Percentiles rank a stretch among this genome's conserved stretches.
Conservation (phyloP, 1,140 invertebrate species). For the Lordiphosa stackelbergi region DNA sequence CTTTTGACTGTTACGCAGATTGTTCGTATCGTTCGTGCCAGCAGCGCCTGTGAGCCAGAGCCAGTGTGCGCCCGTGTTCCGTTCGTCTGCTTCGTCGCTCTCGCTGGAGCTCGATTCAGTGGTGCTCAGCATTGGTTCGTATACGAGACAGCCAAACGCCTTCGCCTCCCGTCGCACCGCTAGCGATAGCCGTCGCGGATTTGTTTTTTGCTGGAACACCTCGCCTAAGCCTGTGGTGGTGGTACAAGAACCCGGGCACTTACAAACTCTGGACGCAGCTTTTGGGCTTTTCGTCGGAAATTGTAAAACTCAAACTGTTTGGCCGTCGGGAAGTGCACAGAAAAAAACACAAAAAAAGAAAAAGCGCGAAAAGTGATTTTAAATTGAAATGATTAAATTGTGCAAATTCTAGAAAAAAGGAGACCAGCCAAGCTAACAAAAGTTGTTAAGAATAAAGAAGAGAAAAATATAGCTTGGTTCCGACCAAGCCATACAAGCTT, state of each 20-base stretch:
- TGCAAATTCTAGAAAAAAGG: too few relatives aligned
- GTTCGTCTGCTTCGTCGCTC: slow-evolving; percentile 23
- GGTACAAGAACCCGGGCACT: too few relatives aligned
- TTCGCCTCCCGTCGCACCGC: slow-evolving; percentile 6
- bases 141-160: slow-evolving; percentile 2
- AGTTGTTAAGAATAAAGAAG: not conserved
- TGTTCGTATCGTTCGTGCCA: slow-evolving; percentile 67
- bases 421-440: not conserved
- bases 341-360: not conserved
- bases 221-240: slow-evolving; percentile 3
- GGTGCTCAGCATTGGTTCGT: slow-evolving; percentile 6
- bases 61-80: slow-evolving; percentile 31
- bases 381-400: too few relatives aligned
- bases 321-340: slow-evolving; percentile 34
- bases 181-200: slow-evolving; percentile 14
- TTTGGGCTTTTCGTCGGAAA: not conserved
- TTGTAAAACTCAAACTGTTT: slow-evolving; percentile 3
- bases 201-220: slow-evolving; percentile 3
- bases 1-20: slow-evolving; percentile 78
- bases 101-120: slow-evolving; percentile 10
- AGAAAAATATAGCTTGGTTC: slow-evolving; percentile 1
- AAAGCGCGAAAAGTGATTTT: not conserved
- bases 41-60: slow-evolving; percentile 16
- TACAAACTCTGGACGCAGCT: slow-evolving; percentile 1
- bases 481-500: slow-evolving; percentile 1